Base-by-base conservation (phyloP, 2,888 invertebrate species). In the Tachystola acroxantha region DNA sequence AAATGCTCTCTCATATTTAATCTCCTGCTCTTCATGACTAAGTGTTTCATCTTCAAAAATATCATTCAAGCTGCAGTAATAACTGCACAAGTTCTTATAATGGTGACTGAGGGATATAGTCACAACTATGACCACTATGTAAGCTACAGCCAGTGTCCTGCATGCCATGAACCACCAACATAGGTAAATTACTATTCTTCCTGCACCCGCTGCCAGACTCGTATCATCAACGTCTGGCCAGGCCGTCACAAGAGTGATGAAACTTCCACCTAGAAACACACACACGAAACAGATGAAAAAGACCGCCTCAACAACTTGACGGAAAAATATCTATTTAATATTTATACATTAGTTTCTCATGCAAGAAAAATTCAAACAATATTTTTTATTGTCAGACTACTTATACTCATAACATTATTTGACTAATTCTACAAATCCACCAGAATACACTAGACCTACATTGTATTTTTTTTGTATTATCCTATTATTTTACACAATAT, bases 11-110 rank as follows among this genome's bases (percentile, higher is more conserved):
- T 66, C 69, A 40, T 67, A 79, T 20, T 49, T 46, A 1, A 28
- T 10, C 41, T 75, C 73, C 13, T 59, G 73, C 19, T 63, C 52
- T 1, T 16, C 20, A 10, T 68, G 71, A 13, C 40, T 45, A 11
- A 55, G 32, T 25, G 51, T 36, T 0, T 48, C 14, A 12, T 27
- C 22, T n/a, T 20, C 20, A 32, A 65, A 66, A 24, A 65, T 57
- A 1, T 40, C 13, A 5, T 48, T 36, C 0, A 69, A 51, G 1
- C 41, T 43, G 9, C 46, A 33, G 42, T 67, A 69, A 39, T 69
- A 69, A 10, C 46, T 51, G 19, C 58, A 55, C 12, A 69, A 24
- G 13, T 58, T 52, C 6, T 45, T 50, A 34, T 50, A 69, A 39
- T 64, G 67, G 20, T 57, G 47, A 11, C 53, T 55, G 10, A 65